A percentile compares a stretch with the other conserved stretches of the same genome.
phyloP scores from a whole-genome alignment of 1,140 invertebrate species.

The Drosophila trapezifrons region DNA sequence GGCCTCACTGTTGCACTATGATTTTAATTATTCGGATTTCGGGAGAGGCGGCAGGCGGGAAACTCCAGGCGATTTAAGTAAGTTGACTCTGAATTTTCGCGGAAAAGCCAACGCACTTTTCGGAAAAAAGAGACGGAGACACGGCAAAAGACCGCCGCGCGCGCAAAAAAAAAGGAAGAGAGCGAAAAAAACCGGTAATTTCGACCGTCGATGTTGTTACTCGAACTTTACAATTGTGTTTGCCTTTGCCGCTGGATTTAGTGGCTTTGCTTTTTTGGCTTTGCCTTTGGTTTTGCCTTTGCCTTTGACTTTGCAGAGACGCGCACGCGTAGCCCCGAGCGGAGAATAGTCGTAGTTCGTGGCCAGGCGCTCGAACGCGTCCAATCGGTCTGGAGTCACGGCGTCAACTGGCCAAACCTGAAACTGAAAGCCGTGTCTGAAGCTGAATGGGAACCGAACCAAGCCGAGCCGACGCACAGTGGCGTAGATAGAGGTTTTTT shows the following conservation, averaged over 20 bases:
- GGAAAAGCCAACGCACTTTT: conserved; percentile 76
- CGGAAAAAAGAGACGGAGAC: conserved; percentile 35
- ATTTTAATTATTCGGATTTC: conserved; percentile 23
- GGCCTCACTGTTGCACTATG: conserved; percentile 37
- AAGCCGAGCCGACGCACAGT: conserved; percentile 13
- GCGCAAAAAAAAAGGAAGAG: conserved; percentile 59
- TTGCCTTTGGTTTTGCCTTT: conserved; percentile 34
- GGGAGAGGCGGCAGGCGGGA: neutral
- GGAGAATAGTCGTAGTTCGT: conserved; percentile 17
- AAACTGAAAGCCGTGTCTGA: conserved; percentile 27
- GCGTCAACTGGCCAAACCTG: conserved; percentile 59
- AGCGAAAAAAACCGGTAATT: conserved; percentile 71
- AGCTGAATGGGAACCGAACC: conserved; percentile 14
- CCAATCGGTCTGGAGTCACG: conserved; percentile 61
- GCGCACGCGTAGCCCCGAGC: conserved; percentile 64
- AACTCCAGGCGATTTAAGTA: too few species aligned
- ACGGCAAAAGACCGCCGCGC: conserved; percentile 44
- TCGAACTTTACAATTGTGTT: conserved; percentile 31
- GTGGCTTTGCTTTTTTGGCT: conserved; percentile 29
- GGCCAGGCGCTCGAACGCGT: conserved; percentile 29
- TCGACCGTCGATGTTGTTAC: conserved; percentile 37
- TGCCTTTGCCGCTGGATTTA: conserved; percentile 39
- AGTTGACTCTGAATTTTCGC: conserved; percentile 16
- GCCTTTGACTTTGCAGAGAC: conserved; percentile 31
- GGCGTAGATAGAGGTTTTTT: neutral